These are phyloP conservation scores for Perdix hodgsoniae DNA, from an alignment of 2,797 vertebrate genomes.

Conservation along the genomic window DNA sequence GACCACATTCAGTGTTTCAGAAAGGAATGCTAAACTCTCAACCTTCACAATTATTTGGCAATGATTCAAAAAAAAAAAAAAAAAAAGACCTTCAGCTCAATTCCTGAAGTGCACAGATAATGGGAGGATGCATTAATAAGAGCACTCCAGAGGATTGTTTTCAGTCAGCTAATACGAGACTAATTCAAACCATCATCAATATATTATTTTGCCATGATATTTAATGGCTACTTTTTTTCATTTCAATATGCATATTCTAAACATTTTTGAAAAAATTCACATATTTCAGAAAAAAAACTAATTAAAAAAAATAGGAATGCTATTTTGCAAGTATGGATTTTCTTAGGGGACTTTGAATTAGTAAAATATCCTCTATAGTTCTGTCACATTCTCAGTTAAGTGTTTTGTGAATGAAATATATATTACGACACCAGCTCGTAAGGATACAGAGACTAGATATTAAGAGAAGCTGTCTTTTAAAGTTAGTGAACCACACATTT, in stretches of 20 bases:
- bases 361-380: not conserved
- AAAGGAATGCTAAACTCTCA: not conserved
- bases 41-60: not conserved
- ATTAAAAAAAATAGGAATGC: not conserved
- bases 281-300: not conserved
- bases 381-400: not conserved
- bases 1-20: not conserved
- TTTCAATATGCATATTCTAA: not conserved
- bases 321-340: not conserved
- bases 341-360: not conserved
- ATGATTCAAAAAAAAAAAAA: not conserved
- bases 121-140: not conserved
- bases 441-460: not conserved
- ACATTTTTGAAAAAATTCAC: not conserved
- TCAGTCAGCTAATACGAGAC: not conserved
- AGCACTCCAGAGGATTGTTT: not conserved
- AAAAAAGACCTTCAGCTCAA: not conserved
- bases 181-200: not conserved
- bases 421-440: not conserved
- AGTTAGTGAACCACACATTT: not conserved
- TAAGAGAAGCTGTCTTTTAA: not conserved
- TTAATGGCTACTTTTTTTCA: not conserved
- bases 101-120: not conserved
- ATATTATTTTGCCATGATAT: not conserved
- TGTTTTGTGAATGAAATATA: not conserved